Evolutionary conservation across 2,797 vertebrate species (phyloP).

Genomic region (Picus viridis): DNA sequence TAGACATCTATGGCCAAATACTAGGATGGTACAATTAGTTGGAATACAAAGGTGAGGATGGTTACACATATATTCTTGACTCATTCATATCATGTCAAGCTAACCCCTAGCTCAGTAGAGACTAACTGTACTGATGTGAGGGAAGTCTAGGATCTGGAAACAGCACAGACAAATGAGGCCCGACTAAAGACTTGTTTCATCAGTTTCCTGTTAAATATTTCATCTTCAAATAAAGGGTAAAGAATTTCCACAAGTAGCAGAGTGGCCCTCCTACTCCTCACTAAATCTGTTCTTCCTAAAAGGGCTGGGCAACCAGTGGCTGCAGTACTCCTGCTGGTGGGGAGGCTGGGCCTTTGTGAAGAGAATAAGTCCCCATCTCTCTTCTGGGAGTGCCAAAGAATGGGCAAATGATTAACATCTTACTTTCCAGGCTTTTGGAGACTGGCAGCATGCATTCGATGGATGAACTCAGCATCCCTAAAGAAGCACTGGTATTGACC

Average conservation of each 20-base stretch:
- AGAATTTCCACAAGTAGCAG: background rate
- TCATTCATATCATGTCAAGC: background rate
- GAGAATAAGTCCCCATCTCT: background rate
- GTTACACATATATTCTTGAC: background rate
- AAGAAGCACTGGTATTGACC: background rate
- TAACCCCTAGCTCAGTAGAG: background rate
- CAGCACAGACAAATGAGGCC: background rate
- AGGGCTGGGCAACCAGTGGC: background rate
- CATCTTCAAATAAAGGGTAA: background rate
- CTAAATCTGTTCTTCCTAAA: background rate
- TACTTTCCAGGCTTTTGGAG: background rate
- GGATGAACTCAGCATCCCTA: background rate
- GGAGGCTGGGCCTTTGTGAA: background rate
- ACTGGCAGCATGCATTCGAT: background rate
- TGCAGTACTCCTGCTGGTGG: background rate
- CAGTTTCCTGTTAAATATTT: background rate
- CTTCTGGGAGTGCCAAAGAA: background rate
- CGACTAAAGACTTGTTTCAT: background rate
- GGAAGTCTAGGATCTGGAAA: background rate
- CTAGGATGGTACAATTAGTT: background rate
- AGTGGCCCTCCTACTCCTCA: background rate
- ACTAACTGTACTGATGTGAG: background rate
- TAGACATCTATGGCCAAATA: background rate
- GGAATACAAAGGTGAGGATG: background rate
- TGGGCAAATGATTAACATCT: background rate